Percentiles rank a stretch among this genome's conserved stretches.
Conservation (phyloP, 2,888 invertebrate species). For the Craniophora ligustri region DNA sequence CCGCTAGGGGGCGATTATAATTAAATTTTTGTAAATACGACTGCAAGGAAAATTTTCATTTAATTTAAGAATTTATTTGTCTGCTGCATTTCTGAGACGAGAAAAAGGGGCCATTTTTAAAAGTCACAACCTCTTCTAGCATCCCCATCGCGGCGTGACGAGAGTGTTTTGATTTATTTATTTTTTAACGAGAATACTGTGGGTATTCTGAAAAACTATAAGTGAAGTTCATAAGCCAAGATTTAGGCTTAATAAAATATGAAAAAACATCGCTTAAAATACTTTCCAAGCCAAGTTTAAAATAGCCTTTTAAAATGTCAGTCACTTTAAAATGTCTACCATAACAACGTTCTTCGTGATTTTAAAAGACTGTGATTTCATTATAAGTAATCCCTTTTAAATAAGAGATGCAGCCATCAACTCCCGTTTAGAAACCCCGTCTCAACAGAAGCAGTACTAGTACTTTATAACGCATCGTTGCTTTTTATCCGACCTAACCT, state of each 20-base stretch:
- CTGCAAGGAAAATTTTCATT: conserved; percentile 65
- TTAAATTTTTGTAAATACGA: conserved; percentile 73
- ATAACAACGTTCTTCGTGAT: conserved; percentile 15
- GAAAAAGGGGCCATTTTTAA: conserved; percentile 30
- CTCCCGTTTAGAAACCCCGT: conserved; percentile 30
- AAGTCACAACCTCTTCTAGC: conserved; percentile 13
- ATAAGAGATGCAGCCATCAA: conserved; percentile 30
- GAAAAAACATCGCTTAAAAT: conserved; percentile 24
- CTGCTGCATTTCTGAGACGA: conserved; percentile 54
- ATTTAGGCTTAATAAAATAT: background rate
- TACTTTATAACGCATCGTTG: conserved; percentile 37
- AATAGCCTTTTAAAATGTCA: conserved; percentile 20
- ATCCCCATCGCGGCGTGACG: background rate
- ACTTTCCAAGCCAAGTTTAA: conserved; percentile 16
- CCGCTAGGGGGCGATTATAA: conserved; percentile 64
- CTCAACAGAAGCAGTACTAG: conserved; percentile 10
- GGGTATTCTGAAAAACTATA: background rate
- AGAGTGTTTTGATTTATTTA: conserved; percentile 30
- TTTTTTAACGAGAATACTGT: background rate
- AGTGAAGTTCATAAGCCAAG: background rate
- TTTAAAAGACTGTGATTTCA: conserved; percentile 28
- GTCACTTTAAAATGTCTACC: conserved; percentile 32
- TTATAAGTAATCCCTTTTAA: conserved; percentile 30
- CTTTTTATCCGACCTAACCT: conserved; percentile 58
- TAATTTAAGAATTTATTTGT: conserved; percentile 64